A percentile compares a stretch with the other conserved stretches of the same genome.
phyloP scores from a whole-genome alignment of 2,888 invertebrate species.

The Actias luna region DNA sequence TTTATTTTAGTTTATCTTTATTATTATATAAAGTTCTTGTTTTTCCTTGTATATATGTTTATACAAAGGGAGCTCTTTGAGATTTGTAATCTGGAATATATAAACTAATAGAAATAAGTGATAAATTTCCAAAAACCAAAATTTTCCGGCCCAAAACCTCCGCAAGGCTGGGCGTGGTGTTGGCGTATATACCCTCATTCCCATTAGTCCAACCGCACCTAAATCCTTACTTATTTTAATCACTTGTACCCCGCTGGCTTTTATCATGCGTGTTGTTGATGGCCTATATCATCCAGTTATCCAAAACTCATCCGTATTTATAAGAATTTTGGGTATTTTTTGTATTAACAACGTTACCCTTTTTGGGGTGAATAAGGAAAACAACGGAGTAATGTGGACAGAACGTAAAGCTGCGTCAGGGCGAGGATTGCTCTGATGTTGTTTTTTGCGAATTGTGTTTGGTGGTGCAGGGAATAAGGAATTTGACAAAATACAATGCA shows the following conservation, averaged over 20 bases:
- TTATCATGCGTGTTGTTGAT: conserved; percentile 68
- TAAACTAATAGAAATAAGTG: neutral
- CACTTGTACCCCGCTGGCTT: conserved; percentile 67
- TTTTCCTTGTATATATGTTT: neutral
- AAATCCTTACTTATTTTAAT: conserved; percentile 78
- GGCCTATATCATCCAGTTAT: conserved; percentile 32
- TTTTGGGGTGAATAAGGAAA: conserved; percentile 38
- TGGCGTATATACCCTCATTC: conserved; percentile 44
- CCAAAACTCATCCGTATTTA: conserved; percentile 38
- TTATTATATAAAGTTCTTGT: neutral
- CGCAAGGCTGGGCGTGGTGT: conserved; percentile 45
- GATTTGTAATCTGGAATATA: neutral
- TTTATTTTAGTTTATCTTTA: too few relatives aligned
- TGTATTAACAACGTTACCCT: conserved; percentile 28
- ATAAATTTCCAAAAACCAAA: too few relatives aligned
- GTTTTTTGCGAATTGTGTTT: conserved; percentile 28
- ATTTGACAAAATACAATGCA: neutral
- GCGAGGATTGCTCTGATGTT: conserved; percentile 41
- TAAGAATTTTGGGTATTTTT: conserved; percentile 32
- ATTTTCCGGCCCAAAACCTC: conserved; percentile 34
- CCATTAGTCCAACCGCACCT: conserved; percentile 64
- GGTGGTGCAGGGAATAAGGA: conserved; percentile 8
- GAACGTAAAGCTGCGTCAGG: conserved; percentile 45
- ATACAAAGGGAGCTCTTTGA: neutral
- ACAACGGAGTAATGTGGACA: conserved; percentile 46